Evolutionary conservation across 35 echinoderm and acorn worm species (phyloP).

Genomic region (Patiria miniata): DNA sequence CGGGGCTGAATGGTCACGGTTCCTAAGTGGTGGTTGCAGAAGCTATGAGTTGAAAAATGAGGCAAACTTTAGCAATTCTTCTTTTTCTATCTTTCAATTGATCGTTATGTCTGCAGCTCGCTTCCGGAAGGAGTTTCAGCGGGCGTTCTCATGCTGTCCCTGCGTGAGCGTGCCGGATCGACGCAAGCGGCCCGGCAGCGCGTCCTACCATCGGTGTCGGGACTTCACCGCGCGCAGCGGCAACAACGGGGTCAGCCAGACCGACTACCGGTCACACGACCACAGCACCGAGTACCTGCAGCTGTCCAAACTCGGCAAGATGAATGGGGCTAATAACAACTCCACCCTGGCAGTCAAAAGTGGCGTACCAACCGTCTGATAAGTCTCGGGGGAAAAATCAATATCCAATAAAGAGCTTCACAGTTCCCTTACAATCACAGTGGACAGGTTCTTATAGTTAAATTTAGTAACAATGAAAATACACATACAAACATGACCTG

Average conservation of each 20-base stretch:
- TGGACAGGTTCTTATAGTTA: no score
- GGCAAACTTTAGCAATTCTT: not conserved
- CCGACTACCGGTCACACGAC: conserved; percentile 11
- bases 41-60: no score
- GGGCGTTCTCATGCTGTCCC: conserved; percentile 3
- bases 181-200: not conserved
- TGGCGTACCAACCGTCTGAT: no score
- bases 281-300: conserved; percentile 45
- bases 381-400: no score
- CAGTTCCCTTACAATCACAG: no score
- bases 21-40: no score
- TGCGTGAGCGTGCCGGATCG: conserved; percentile 7
- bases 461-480: no score
- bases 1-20: no score
- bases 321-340: not conserved
- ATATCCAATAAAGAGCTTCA: no score
- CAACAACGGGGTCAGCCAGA: conserved; percentile 3
- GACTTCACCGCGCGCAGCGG: conserved; percentile 20
- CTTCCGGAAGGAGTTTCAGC: conserved; percentile 44
- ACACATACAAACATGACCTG: no score
- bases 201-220: not conserved
- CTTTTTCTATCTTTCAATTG: not conserved
- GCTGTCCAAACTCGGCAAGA: conserved; percentile 31
- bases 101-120: conserved; percentile 16
- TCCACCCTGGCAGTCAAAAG: not conserved